These are phyloP conservation scores for Troilus luridus DNA, from an alignment of 2,888 invertebrate species.

Conservation along the genomic window DNA sequence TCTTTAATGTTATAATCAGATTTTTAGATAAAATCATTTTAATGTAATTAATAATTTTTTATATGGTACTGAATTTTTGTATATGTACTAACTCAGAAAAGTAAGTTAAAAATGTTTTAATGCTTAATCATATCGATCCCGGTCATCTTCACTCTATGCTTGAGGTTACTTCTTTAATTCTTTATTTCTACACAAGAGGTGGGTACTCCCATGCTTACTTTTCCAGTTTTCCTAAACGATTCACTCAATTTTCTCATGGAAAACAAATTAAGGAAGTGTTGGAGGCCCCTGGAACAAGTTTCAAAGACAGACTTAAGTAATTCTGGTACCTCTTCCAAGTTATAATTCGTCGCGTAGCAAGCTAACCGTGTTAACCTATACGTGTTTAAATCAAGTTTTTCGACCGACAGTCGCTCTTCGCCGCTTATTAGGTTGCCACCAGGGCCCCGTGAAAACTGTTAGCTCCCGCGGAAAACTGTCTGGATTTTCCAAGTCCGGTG, in stretches of 20 bases:
- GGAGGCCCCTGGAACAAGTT: slow-evolving; percentile 11
- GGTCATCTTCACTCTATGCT: background rate
- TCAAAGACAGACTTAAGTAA: slow-evolving; percentile 55
- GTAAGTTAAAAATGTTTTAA: background rate
- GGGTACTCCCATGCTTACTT: background rate
- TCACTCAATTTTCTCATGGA: slow-evolving; percentile 35
- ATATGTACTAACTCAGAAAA: too few relatives aligned
- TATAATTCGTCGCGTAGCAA: slow-evolving; percentile 45
- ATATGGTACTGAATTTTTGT: too few relatives aligned
- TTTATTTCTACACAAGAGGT: background rate
- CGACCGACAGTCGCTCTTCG: slow-evolving; percentile 40
- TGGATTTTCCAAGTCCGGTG: slow-evolving; percentile 50
- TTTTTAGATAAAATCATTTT: background rate
- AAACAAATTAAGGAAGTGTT: slow-evolving; percentile 46
- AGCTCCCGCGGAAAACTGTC: slow-evolving; percentile 39
- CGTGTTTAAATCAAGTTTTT: slow-evolving; percentile 58
- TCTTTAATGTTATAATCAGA: too few relatives aligned
- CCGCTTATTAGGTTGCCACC: background rate
- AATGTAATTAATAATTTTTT: too few relatives aligned
- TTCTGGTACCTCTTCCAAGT: slow-evolving; percentile 39
- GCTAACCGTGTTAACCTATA: slow-evolving; percentile 50
- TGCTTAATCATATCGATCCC: background rate
- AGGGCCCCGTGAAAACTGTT: background rate
- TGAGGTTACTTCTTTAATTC: background rate
- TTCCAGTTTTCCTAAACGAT: slow-evolving; percentile 37